Base-by-base conservation (phyloP, 1,140 invertebrate species). In the Cephus cinctus region DNA sequence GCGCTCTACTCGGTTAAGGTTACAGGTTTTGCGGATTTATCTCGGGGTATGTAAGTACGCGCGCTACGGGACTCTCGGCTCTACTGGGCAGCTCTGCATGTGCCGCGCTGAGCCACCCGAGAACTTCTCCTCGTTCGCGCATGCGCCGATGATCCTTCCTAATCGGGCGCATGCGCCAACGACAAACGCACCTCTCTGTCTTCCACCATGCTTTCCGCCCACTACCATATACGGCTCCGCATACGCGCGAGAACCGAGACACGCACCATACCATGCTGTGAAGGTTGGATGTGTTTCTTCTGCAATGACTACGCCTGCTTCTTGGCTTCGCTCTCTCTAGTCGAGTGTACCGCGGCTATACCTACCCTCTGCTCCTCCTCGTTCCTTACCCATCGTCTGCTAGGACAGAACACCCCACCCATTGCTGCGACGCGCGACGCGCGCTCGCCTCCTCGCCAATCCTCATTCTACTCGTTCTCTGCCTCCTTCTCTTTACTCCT, bases 161-260 rank as follows among this genome's bases (percentile, higher is more conserved):
- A 11, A 5, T 23, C 39, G 5, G 23, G 42, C 35, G 52, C 47
- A 44, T 48, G 31, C 41, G 50, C 21, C 21, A 36, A 43, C 19
- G 11, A 35, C 47, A 52, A 53, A 56, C 52, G 49, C 54, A 53
- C 54, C 44, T 31, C 34, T 31, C 46, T 47, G n/a, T 47, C 14
- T 45, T 43, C 54, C 47, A 52, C 59, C 46, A 48, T 39, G 51
- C 48, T 59, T 68, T 63, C 69, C 69, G 67, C 71, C 69, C 69
- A 72, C 71, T 72, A 65, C 71, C 71, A 71, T 71, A 72, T 73
- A 72, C 69, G 69, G 71, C 59, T 65, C 65, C 61, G 58, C 57
- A 52, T 67, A 50, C 56, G 57, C 62, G 57, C 54, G 56, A 51
- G 59, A 55, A 53, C 41, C 54, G 61, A 56, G 54, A 53, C 57